Conservation (phyloP, 2,113 vertebrate genomes). For the Nematolebias whitei region DNA sequence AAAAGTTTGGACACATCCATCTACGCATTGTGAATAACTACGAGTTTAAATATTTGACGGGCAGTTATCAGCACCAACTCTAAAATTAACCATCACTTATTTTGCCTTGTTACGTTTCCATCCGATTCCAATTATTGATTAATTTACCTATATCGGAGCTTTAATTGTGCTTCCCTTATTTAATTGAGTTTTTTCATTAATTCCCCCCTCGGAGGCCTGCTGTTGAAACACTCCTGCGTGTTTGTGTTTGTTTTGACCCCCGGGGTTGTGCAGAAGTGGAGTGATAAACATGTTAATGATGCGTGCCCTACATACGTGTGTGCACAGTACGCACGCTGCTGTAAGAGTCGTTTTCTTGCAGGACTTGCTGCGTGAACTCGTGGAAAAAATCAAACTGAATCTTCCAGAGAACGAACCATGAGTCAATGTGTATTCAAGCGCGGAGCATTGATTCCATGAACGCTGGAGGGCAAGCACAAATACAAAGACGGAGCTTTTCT, state of each 20-base stretch:
- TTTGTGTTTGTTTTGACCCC: constrained; percentile 24
- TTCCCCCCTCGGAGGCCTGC: constrained; percentile 5
- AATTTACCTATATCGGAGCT: constrained; percentile 20
- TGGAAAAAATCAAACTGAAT: constrained; percentile 37
- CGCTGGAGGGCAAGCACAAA: constrained; percentile 28
- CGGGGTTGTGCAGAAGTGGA: constrained; percentile 31
- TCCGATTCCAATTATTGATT: constrained; percentile 23
- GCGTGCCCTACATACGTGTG: not conserved
- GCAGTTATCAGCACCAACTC: not conserved
- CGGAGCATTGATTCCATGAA: constrained; percentile 38
- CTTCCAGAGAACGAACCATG: constrained; percentile 10
- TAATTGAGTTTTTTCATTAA: constrained; percentile 24
- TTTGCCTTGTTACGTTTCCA: not conserved
- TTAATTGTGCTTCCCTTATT: constrained; percentile 13
- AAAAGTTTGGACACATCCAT: too few relatives aligned
- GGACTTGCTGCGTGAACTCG: not conserved
- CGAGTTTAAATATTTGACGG: not conserved
- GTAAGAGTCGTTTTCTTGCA: constrained; percentile 12
- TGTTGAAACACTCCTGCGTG: constrained; percentile 10
- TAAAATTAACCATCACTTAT: constrained; percentile 8
- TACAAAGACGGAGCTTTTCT: constrained; percentile 23
- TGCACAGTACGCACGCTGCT: not conserved
- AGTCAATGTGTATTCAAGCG: constrained; percentile 23
- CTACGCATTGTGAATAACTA: too few relatives aligned
- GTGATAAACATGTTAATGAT: constrained; percentile 52